phyloP scores from a whole-genome alignment of 2,113 vertebrate species.

The Xiphophorus couchianus region DNA sequence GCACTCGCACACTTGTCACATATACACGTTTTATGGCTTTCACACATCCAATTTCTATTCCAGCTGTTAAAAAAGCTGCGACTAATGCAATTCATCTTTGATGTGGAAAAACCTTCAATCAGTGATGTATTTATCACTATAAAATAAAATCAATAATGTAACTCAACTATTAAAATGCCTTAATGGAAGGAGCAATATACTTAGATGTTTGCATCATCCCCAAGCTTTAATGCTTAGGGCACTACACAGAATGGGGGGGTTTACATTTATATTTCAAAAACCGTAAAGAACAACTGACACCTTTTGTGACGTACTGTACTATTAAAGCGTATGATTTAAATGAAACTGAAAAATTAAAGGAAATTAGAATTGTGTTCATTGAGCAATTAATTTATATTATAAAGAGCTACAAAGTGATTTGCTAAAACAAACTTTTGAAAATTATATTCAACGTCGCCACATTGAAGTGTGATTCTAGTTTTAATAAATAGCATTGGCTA shows the following conservation, averaged over 20 bases:
- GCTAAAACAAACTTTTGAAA: conserved; percentile 7
- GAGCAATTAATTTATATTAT: background rate
- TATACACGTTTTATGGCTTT: conserved; percentile 66
- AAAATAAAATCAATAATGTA: conserved; percentile 83
- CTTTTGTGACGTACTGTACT: conserved; percentile 56
- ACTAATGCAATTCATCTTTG: conserved; percentile 75
- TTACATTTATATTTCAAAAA: conserved; percentile 52
- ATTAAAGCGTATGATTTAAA: conserved; percentile 35
- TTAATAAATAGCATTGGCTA: conserved; percentile 5
- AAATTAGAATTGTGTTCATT: conserved; percentile 16
- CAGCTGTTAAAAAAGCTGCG: conserved; percentile 52
- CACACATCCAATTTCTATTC: conserved; percentile 42
- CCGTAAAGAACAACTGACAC: conserved; percentile 68
- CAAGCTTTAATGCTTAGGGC: conserved; percentile 67
- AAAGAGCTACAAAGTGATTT: background rate
- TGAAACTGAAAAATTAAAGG: conserved; percentile 21
- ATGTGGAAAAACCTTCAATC: conserved; percentile 79
- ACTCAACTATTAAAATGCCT: conserved; percentile 81
- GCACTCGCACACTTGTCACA: conserved; percentile 51
- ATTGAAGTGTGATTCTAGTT: conserved; percentile 10
- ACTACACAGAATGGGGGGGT: conserved; percentile 49
- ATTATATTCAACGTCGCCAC: conserved; percentile 4
- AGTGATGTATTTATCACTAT: conserved; percentile 81
- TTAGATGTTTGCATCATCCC: conserved; percentile 79
- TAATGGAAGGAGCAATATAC: conserved; percentile 82